Evolutionary conservation across 2,113 vertebrate species (phyloP), one percentile per base, ranked within the genome.

Genomic region (Nicator chloris): DNA sequence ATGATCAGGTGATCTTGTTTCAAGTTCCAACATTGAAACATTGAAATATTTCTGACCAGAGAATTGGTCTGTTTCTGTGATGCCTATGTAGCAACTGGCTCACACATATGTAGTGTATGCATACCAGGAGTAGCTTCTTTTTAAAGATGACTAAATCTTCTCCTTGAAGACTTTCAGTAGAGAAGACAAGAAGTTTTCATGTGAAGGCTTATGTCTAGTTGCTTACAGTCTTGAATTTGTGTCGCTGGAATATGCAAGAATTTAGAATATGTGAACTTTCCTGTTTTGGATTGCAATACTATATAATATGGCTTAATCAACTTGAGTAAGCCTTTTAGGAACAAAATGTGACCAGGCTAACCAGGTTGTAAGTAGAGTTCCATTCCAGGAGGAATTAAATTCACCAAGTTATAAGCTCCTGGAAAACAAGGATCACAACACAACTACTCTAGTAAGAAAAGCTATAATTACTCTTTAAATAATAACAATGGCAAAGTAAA

Each of bases 401-500:
- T 77, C 39, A 72, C 53, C 85, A 63, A 97, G 80, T 97, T 94
- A 96, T 94, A 94, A 91, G 79, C 26, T 80, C 26, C 50, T 86
- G 27, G 93, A 92, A 92, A 96, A 73, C 65, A 84, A 84, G 18
- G 26, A 63, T 90, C 87, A 23, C 75, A 95, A 95, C 76, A 96
- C 85, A 96, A 92, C 45, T n/a, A 7, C 92, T 50, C 79, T 90
- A 79, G 54, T 23, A 95, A 71, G 73, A 64, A 86, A 47, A 90
- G 53, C 76, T 97, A 61, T 96, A 96, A 94, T 97, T 97, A 95
- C 50, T 81, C 49, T 96, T 96, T 91, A 93, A 90, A 92, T 88
- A 96, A 96, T 88, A 79, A 63, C 56, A 97, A 59, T 50, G 73
- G 54, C 69, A 93, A 91, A 95, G 44, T 93, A 91, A 97, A 97